A percentile compares a stretch with the other conserved stretches of the same genome.
These are phyloP conservation scores for Orussus abietinus DNA, from an alignment of 1,140 invertebrate genomes.

Conservation along the genomic window DNA sequence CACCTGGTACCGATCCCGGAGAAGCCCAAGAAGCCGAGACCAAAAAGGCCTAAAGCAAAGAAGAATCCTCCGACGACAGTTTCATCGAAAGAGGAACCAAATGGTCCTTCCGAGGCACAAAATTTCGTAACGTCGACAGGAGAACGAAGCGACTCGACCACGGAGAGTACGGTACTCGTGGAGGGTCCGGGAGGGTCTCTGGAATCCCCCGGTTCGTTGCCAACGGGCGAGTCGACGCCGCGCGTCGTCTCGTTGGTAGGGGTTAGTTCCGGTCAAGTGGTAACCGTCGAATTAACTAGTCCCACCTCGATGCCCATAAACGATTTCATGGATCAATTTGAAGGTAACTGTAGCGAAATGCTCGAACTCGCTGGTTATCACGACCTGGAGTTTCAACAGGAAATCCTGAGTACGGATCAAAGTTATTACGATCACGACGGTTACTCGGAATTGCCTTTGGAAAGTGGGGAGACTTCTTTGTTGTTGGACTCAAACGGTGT, in stretches of 20 bases:
- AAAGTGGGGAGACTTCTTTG: conserved; percentile 27
- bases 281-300: conserved; percentile 34
- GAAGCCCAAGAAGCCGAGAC: conserved; percentile 22
- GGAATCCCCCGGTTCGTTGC: conserved; percentile 15
- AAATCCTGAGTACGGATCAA: conserved; percentile 28
- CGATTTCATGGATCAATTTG: conserved; percentile 33
- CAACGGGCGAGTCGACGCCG: conserved; percentile 16
- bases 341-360: conserved; percentile 36
- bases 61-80: conserved; percentile 7
- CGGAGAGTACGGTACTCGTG: conserved; percentile 2
- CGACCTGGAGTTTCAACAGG: conserved; percentile 32
- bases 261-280: conserved; percentile 34
- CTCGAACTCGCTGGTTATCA: conserved; percentile 30
- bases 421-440: conserved; percentile 31
- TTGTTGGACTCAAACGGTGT: conserved; percentile 26
- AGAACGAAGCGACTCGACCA: conserved; percentile 10
- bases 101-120: too few species aligned
- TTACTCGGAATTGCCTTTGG: conserved; percentile 35
- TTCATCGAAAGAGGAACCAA: neutral
- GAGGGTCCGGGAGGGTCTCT: conserved; percentile 12
- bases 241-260: conserved; percentile 37
- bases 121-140: too few species aligned
- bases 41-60: conserved; percentile 12
- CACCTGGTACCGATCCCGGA: conserved; percentile 35
- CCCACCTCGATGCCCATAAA: conserved; percentile 30